Evolutionary conservation across 2,888 invertebrate genomes (phyloP), one percentile per base, ranked within the genome.

Genomic region (Frankliniella fusca): DNA sequence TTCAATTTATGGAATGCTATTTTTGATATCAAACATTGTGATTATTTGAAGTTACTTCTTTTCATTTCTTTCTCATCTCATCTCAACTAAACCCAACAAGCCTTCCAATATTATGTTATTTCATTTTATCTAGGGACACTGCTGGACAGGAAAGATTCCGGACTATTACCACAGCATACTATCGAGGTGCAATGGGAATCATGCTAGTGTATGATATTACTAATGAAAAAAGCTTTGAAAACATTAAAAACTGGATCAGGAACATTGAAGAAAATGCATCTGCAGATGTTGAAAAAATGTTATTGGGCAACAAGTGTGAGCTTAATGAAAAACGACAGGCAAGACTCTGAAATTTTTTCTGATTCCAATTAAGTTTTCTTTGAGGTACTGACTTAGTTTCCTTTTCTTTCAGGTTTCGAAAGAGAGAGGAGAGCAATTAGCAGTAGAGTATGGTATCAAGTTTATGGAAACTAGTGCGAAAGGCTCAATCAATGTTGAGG

Each of bases 391-490:
- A n/a, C 23, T 80, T 61, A 27, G 9, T 0, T 9, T 27, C 82
- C 83, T 50, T 50, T 76, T 23, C 76, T 83, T 84, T 0, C 85
- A 93, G 93, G 97, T 97, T 82, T 95, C 97, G 84, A 97, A 95
- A 89, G 98, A 99, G 88, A 91, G 97, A 86, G 99, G 99, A 81
- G 98, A 99, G 90, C 95, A 97, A 90, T 91, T 99, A 89, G 98
- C 98, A 84, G 92, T 97, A 87, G 99, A 99, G 90, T 98, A 99
- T 91, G 96, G 97, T 87, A 98, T 99, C 86, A 97, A 97, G 90
- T 99, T 99, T 90, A 95, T 99, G 93, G 99, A 99, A 90, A 99
- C 99, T 82, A 98, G 98, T 86, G 99, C 99, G 82, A 99, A 99
- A 90, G 95, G 97, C 85, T 97, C 97, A 88, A 94, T 97, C 88